Evolutionary conservation across 2,797 vertebrate genomes (phyloP).

Genomic region (Chromobotia macracanthus): DNA sequence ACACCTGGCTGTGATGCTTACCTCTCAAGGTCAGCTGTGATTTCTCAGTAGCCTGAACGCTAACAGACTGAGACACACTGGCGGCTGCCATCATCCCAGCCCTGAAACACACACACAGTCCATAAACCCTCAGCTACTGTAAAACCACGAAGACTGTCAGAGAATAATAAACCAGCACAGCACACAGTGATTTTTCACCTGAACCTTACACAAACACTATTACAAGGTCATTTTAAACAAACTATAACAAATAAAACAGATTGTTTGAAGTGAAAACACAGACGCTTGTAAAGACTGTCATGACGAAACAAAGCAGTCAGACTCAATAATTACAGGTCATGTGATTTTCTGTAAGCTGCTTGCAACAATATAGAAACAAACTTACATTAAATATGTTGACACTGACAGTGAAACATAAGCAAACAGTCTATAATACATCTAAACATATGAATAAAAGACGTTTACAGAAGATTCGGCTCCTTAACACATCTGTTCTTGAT

Average conservation of each 20-base stretch:
- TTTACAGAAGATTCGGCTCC: neutral
- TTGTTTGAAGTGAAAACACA: neutral
- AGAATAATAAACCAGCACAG: neutral
- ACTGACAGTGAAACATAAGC: neutral
- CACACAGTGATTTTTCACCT: neutral
- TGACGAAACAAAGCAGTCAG: neutral
- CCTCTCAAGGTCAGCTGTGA: slow-evolving; percentile 91
- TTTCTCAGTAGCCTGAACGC: slow-evolving; percentile 81
- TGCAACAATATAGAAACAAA: too few species aligned
- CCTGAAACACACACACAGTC: slow-evolving; percentile 65
- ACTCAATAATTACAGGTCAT: neutral
- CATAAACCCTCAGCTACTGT: slow-evolving; percentile 13
- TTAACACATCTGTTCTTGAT: neutral
- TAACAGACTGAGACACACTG: slow-evolving; percentile 83
- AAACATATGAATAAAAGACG: neutral
- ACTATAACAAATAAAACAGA: neutral
- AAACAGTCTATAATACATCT: neutral
- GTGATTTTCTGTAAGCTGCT: too few species aligned
- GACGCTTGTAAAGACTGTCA: neutral
- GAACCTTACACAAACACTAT: neutral
- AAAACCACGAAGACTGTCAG: neutral
- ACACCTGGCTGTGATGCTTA: slow-evolving; percentile 59
- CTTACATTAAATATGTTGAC: neutral
- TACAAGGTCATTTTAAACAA: neutral
- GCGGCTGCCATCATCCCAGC: slow-evolving; percentile 90